Conservation (phyloP, 2,113 vertebrate species). For the Holacanthus passer region DNA sequence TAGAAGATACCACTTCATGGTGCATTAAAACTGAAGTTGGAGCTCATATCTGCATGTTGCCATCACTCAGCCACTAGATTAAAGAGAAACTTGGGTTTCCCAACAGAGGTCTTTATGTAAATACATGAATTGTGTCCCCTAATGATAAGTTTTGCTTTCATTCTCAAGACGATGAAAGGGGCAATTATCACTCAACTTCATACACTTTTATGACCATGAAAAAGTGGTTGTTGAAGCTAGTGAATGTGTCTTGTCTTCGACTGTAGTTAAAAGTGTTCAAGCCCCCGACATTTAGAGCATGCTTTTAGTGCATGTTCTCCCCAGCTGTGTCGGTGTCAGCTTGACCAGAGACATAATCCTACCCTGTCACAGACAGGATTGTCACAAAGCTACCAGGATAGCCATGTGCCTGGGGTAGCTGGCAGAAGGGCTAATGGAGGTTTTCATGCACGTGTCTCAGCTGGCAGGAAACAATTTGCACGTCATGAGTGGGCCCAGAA, state of each 20-base stretch:
- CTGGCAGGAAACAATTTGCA: constrained; percentile 95
- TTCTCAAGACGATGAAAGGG: constrained; percentile 36
- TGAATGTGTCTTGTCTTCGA: not conserved
- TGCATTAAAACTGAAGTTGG: constrained; percentile 66
- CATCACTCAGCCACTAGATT: constrained; percentile 46
- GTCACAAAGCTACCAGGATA: constrained; percentile 56
- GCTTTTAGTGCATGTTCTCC: constrained; percentile 54
- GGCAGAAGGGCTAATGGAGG: constrained; percentile 74
- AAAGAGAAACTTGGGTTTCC: constrained; percentile 44
- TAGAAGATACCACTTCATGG: constrained; percentile 64
- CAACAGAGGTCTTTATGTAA: constrained; percentile 41
- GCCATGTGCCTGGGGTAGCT: constrained; percentile 47
- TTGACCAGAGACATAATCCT: constrained; percentile 65
- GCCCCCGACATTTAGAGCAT: not conserved
- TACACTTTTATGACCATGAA: constrained; percentile 27
- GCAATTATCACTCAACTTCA: constrained; percentile 41
- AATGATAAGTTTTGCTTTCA: constrained; percentile 49
- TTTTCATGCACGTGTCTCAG: constrained; percentile 81
- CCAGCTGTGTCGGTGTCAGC: constrained; percentile 57
- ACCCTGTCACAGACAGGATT: constrained; percentile 60
- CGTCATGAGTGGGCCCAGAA: constrained; percentile 99
- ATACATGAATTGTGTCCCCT: constrained; percentile 45
- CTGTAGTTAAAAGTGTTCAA: constrained; percentile 7
- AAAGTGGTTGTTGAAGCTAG: not conserved
- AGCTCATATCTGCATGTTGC: constrained; percentile 51